phyloP scores from a whole-genome alignment of 2,888 invertebrate species.

The Nephrotoma flavescens region DNA sequence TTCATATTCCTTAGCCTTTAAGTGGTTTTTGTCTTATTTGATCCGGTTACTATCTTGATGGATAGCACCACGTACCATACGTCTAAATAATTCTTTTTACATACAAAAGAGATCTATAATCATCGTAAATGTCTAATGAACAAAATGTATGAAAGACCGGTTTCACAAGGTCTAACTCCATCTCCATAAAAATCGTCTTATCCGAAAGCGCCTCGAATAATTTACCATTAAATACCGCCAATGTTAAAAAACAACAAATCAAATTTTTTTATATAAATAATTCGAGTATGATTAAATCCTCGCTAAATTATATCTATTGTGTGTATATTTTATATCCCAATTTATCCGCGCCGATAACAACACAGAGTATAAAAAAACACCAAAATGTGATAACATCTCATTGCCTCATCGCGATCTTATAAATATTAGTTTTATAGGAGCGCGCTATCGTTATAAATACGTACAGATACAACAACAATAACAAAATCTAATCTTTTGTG shows the following conservation, averaged over 20 bases:
- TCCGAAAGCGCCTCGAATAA: neutral
- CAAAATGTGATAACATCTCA: neutral
- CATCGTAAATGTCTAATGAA: too few relatives aligned
- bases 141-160: neutral
- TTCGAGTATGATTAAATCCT: neutral
- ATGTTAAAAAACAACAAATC: neutral
- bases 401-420: neutral
- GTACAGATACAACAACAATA: neutral
- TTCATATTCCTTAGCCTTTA: too few relatives aligned
- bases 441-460: neutral
- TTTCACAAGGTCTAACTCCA: neutral
- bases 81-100: too few relatives aligned
- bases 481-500: neutral
- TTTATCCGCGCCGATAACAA: neutral
- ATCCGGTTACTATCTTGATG: too few relatives aligned
- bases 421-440: neutral
- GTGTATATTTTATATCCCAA: neutral
- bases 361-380: neutral
- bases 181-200: neutral
- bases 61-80: too few relatives aligned
- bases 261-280: neutral
- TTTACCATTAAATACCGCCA: neutral
- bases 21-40: too few relatives aligned
- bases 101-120: too few relatives aligned
- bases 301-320: neutral